A percentile compares a stretch with the other conserved stretches of the same genome.
Conservation (phyloP, 2,113 vertebrate species). For the Tyrannus savana region DNA sequence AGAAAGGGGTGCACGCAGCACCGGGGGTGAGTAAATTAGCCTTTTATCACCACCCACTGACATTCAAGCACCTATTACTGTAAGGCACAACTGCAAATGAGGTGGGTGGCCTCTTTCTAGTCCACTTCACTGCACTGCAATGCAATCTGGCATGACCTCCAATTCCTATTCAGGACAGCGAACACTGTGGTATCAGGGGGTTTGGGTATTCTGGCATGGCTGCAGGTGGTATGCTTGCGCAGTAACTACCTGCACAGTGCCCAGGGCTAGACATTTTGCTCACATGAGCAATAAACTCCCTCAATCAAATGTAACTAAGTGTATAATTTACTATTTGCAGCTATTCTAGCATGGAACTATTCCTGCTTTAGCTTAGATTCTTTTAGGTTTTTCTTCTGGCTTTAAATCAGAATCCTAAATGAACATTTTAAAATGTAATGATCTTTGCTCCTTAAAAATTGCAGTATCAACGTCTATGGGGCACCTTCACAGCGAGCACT, state of each 20-base stretch:
- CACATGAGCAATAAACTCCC: constrained; percentile 54
- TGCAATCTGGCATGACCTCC: constrained; percentile 30
- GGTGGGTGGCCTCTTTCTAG: constrained; percentile 61
- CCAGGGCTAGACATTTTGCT: constrained; percentile 48
- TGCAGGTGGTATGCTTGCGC: constrained; percentile 12
- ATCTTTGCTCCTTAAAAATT: constrained; percentile 64
- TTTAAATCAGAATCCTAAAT: constrained; percentile 62
- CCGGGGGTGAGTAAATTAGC: constrained; percentile 15
- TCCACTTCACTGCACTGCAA: constrained; percentile 43
- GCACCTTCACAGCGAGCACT: constrained; percentile 54
- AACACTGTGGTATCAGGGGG: not conserved
- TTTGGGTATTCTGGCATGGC: constrained; percentile 34
- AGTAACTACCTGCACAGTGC: constrained; percentile 18
- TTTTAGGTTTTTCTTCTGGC: constrained; percentile 27
- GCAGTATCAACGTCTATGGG: constrained; percentile 62
- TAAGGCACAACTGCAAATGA: constrained; percentile 39
- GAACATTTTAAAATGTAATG: constrained; percentile 57
- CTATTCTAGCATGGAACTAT: constrained; percentile 21
- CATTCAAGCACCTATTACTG: constrained; percentile 34
- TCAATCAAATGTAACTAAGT: constrained; percentile 53
- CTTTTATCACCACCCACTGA: constrained; percentile 38
- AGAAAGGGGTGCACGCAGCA: not conserved
- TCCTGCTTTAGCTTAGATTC: constrained; percentile 16
- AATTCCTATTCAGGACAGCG: constrained; percentile 31
- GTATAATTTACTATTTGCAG: constrained; percentile 50